Conservation (phyloP, 2,113 vertebrate species). For the Noctilio leporinus region DNA sequence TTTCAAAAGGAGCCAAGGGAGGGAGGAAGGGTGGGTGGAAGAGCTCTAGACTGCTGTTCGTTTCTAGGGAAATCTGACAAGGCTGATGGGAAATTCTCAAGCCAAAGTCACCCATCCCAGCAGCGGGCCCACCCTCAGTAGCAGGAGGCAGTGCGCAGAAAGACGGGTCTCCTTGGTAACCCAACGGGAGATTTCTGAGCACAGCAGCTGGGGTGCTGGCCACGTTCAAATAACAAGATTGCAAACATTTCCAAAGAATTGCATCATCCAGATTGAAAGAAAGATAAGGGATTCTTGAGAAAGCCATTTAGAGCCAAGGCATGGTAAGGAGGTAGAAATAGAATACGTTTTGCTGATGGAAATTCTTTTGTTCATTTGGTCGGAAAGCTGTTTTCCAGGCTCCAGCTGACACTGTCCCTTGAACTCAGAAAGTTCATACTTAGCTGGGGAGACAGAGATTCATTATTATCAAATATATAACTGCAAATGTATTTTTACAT, state of each 20-base stretch:
- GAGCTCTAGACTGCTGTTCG: not conserved
- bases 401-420: not conserved
- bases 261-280: not conserved
- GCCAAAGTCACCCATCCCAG: not conserved
- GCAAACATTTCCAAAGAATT: not conserved
- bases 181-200: not conserved
- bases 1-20: not conserved
- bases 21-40: not conserved
- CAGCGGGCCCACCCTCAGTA: no score
- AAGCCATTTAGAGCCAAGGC: not conserved
- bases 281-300: not conserved
- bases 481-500: not conserved
- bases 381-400: not conserved
- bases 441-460: not conserved
- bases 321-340: not conserved
- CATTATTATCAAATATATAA: not conserved
- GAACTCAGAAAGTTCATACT: not conserved
- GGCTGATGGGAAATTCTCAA: not conserved
- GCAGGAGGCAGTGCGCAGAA: not conserved
- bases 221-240: constrained; percentile 1
- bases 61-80: not conserved
- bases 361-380: not conserved
- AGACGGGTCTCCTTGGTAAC: not conserved
- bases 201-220: not conserved
- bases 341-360: not conserved